Percentiles rank a stretch among this genome's conserved stretches.
These are phyloP conservation scores for Nephrocerus scutellatus DNA, from an alignment of 2,888 invertebrate genomes.

Conservation along the genomic window DNA sequence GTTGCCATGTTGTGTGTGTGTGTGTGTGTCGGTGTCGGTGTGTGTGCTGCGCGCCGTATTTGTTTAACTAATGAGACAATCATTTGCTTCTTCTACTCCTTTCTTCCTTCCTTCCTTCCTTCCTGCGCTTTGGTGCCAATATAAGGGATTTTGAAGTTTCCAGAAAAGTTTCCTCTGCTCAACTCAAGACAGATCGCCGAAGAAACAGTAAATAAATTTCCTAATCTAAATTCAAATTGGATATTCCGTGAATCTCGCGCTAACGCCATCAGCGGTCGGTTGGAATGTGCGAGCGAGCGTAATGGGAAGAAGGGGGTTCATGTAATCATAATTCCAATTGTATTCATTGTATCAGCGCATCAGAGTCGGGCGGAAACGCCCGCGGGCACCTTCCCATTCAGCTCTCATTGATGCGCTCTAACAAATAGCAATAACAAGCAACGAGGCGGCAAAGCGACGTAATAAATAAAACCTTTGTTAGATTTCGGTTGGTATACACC, in stretches of 20 bases:
- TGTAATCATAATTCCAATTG: conserved; percentile 24
- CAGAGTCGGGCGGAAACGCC: conserved; percentile 26
- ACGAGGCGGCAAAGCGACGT: conserved; percentile 1
- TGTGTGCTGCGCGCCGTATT: conserved; percentile 11
- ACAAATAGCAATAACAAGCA: background rate
- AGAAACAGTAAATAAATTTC: conserved; percentile 42
- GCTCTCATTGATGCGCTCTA: background rate
- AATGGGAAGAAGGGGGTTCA: too few relatives aligned
- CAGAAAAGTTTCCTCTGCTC: too few relatives aligned
- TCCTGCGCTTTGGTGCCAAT: conserved; percentile 1
- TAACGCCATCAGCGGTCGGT: background rate
- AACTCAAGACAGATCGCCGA: too few relatives aligned
- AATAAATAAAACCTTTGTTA: conserved; percentile 25
- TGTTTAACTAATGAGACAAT: conserved; percentile 26
- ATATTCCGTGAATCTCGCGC: conserved; percentile 20
- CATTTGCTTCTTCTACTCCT: conserved; percentile 14
- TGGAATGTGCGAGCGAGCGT: conserved; percentile 6
- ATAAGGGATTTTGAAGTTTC: conserved; percentile 20
- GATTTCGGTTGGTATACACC: conserved; percentile 26
- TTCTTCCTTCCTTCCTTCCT: conserved; percentile 7
- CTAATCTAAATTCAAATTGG: conserved; percentile 48
- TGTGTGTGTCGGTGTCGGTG: too few relatives aligned
- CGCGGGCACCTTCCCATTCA: background rate
- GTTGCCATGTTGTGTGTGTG: too few relatives aligned
- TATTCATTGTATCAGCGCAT: conserved; percentile 35